phyloP scores from a whole-genome alignment of 2,113 vertebrate species.

The Zapornia atra region DNA sequence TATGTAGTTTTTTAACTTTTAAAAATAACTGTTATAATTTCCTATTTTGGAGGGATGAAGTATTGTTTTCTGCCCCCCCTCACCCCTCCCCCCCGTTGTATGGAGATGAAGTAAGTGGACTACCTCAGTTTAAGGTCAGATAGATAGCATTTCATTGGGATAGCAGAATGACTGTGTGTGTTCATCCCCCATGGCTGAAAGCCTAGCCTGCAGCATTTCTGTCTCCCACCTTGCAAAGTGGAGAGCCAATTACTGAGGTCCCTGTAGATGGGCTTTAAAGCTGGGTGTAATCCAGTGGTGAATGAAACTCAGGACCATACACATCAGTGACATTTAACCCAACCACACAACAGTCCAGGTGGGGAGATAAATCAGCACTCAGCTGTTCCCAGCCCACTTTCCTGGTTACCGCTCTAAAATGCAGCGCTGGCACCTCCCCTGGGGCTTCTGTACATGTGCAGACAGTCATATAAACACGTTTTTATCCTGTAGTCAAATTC shows the following conservation, averaged over 20 bases:
- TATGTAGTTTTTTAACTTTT: neutral
- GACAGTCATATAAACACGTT: neutral
- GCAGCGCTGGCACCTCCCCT: neutral
- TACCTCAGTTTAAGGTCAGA: neutral
- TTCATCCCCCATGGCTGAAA: neutral
- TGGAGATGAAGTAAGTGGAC: neutral
- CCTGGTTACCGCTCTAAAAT: slow-evolving; percentile 33
- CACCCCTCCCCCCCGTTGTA: neutral
- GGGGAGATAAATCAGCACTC: slow-evolving; percentile 55
- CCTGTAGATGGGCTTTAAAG: slow-evolving; percentile 21
- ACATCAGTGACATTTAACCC: slow-evolving; percentile 56
- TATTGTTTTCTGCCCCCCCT: neutral
- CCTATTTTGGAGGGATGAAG: neutral
- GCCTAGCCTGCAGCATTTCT: neutral
- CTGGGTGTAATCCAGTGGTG: slow-evolving; percentile 1
- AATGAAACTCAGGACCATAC: slow-evolving; percentile 28
- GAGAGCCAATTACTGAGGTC: neutral
- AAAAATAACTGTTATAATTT: neutral
- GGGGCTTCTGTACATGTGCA: neutral
- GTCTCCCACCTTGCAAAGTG: slow-evolving; percentile 12
- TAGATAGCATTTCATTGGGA: neutral
- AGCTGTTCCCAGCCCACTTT: slow-evolving; percentile 32
- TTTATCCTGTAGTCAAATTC: neutral
- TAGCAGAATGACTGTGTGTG: neutral
- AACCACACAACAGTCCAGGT: slow-evolving; percentile 2